Evolutionary conservation across 2,113 vertebrate species (phyloP).

Genomic region (Mus pahari): DNA sequence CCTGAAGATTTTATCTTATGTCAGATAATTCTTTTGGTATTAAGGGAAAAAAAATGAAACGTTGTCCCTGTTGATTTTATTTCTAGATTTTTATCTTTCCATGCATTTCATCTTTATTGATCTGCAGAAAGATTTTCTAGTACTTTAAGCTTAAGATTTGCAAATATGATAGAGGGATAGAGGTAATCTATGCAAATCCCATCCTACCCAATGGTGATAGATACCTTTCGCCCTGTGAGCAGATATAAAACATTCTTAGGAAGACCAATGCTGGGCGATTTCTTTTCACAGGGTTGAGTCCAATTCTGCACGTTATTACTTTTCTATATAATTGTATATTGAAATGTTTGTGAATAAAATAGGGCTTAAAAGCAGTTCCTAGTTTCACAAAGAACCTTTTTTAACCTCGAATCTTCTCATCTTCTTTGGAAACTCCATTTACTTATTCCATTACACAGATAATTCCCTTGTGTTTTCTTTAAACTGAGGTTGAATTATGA

Average conservation of each 20-base stretch:
- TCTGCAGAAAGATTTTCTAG: slow-evolving; percentile 53
- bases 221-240: slow-evolving; percentile 38
- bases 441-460: slow-evolving; percentile 44
- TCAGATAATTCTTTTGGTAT: slow-evolving; percentile 7
- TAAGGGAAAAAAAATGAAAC: slow-evolving; percentile 25
- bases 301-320: slow-evolving; percentile 2
- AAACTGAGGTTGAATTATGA: slow-evolving; percentile 45
- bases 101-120: slow-evolving; percentile 61
- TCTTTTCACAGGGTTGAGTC: background rate
- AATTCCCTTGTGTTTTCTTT: slow-evolving; percentile 47
- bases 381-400: background rate
- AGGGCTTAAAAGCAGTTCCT: background rate
- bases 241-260: background rate
- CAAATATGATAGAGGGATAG: slow-evolving; percentile 55
- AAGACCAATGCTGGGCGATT: background rate
- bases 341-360: slow-evolving; percentile 7
- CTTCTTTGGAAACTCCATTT: slow-evolving; percentile 7
- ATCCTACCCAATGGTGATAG: slow-evolving; percentile 15
- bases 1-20: slow-evolving; percentile 20
- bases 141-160: slow-evolving; percentile 58
- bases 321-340: slow-evolving; percentile 12
- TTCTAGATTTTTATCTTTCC: slow-evolving; percentile 43
- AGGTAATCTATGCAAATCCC: slow-evolving; percentile 66
- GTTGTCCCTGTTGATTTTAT: slow-evolving; percentile 41
- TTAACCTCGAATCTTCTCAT: slow-evolving; percentile 41